Conservation (phyloP, 2,797 vertebrate species). For the Tragelaphus eurycerus region DNA sequence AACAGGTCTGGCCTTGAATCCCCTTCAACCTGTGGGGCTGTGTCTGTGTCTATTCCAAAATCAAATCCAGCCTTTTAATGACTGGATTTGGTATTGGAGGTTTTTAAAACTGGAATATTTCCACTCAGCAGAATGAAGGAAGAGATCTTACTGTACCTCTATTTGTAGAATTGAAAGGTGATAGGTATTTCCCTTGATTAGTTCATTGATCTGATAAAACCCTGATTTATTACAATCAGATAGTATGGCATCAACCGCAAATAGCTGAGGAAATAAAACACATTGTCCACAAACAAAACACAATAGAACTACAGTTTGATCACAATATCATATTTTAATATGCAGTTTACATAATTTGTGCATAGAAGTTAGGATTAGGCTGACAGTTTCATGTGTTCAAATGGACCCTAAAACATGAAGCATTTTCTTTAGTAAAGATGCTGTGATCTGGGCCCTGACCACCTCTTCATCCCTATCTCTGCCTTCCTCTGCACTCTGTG, state of each 20-base stretch:
- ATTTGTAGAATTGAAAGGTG: not conserved
- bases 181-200: not conserved
- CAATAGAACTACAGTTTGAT: not conserved
- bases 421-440: not conserved
- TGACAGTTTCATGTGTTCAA: not conserved
- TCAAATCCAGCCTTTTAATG: not conserved
- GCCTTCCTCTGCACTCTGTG: not conserved
- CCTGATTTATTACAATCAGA: not conserved
- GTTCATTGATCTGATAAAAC: not conserved
- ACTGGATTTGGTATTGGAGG: not conserved
- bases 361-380: not conserved
- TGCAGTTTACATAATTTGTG: not conserved
- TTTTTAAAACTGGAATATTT: not conserved
- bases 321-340: not conserved
- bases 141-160: not conserved
- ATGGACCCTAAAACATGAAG: not conserved
- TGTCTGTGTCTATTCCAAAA: not conserved
- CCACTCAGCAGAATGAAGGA: not conserved
- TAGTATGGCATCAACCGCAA: not conserved
- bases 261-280: not conserved
- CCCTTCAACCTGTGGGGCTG: not conserved
- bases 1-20: not conserved
- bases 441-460: rapidly evolving
- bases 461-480: not conserved
- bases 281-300: not conserved